Base-by-base conservation (phyloP, 30 jellyfish, hydroid and myxozoan genomes). In the Aurelia coerulea region DNA sequence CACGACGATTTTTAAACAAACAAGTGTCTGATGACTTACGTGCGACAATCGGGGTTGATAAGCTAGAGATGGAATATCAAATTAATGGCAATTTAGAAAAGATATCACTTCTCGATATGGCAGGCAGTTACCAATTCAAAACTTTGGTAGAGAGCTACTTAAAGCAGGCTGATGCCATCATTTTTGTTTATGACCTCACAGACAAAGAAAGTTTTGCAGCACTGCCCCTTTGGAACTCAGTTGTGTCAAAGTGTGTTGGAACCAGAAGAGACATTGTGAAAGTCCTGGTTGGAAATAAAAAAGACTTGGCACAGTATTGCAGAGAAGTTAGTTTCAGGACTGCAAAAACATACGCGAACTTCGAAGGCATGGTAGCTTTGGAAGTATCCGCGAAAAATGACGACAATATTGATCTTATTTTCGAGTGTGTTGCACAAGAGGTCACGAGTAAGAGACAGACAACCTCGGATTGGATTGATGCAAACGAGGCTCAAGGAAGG, bases 31-130 rank as follows among this genome's bases (percentile, higher is more conserved):
- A 64, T 2, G 68, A 83, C 33, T 62, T 88, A 39, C 41, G 59
- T 49, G 58, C 96, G 67, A 92, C 98, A 35, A 88, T 92, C 53
- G 98, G 98, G 16, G 95, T 92, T 2, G 95, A 92, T 39, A 83
- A 91, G 37, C 31, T 68, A 39, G 88, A 86, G 32, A 62, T 65
- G 34, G n/a, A 62, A 13, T 37, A 41, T 31, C 64, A 52, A 18
- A 63, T 60, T 5, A 84, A 76, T 66, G 84, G 85, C 6, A 88
- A 88, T 34, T 54, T 52, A 2, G 34, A 78, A 7, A 15, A 70
- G 8, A 37, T 86, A 32, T 46, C 73, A 32, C 18, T 92, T 4
- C 90, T 86, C 11, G 98, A 92, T 62, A 79, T 91, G 82, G 94
- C 97, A 16, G 98, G 98, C 33, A 62, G 97, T 68, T 34, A 54